Evolutionary conservation across 2,888 invertebrate species (phyloP), one percentile per base, ranked within the genome.

Genomic region (Pollenia amentaria): DNA sequence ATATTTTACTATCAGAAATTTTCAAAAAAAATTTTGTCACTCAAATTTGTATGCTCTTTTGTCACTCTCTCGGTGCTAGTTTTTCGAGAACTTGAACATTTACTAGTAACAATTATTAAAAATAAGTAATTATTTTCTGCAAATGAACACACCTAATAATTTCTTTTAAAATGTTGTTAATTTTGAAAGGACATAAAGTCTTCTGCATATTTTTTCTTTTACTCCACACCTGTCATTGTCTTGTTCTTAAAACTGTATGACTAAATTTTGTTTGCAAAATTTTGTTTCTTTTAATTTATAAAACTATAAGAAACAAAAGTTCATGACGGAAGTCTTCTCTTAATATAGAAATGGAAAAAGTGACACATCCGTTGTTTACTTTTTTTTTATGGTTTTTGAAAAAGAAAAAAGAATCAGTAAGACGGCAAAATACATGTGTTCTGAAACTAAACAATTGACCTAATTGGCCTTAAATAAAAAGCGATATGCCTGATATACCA

Each of bases 331-430:
- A 78, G 72, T 80, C 46, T 65, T 51, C 72, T 57, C 77, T 65
- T 73, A 57, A 78, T 84, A 78, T 57, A 84, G 84, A 78, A 84
- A 72, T 83, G 70, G 77, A 72, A 65, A 78, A 84, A 84, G 72
- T 73, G 77, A 78, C 65, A 84, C 84, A 67, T 84, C 84, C 84
- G 84, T 67, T 73, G 72, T 73, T 57, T 72, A 29, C 18, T 10
- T 51, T 14, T 62, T 75, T 57, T 46, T 76, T 12, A 10, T 29
- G 18, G 38, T 16, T 69, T 29, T n/a, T 4, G 1, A 21, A 46
- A 46, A 57, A 73, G 11, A 51, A 42, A 60, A 21, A 12, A 38
- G 14, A 42, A 14, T 12, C 4, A 40, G 0, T 8, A 55, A 42
- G 62, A 70, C 29, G 18, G n/a, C 38, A 64, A 21, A 64, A 55